A percentile compares a stretch with the other conserved stretches of the same genome.
Evolutionary conservation across 2,888 invertebrate genomes (phyloP).

Genomic region (Mesorhabditis spiculigera): DNA sequence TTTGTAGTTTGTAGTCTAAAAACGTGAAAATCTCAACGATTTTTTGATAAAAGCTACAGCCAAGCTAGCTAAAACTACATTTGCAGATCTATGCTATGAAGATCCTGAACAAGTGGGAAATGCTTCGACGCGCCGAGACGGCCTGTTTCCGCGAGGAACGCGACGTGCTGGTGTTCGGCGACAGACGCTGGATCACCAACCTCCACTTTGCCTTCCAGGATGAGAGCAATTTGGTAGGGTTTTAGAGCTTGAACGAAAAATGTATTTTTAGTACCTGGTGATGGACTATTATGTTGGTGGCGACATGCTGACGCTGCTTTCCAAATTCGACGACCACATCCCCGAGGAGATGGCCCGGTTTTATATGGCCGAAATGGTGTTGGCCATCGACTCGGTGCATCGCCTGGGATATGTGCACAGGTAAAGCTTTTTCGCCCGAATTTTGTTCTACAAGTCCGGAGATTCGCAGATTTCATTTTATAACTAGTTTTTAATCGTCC

Average conservation of each 20-base stretch:
- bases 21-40: neutral
- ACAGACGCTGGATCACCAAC: constrained; percentile 96
- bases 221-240: constrained; percentile 50
- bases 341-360: constrained; percentile 72
- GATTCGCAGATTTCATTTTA: constrained; percentile 6
- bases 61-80: neutral
- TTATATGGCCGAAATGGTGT: constrained; percentile 78
- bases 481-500: constrained; percentile 9
- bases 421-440: constrained; percentile 11
- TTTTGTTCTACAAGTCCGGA: neutral
- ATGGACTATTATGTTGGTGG: constrained; percentile 99
- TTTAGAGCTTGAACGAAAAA: neutral
- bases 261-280: constrained; percentile 78
- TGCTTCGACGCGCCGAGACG: constrained; percentile 82
- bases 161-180: constrained; percentile 93
- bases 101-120: constrained; percentile 99
- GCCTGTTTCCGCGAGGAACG: constrained; percentile 77
- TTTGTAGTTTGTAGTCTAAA: no score
- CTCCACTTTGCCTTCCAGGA: constrained; percentile 99
- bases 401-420: constrained; percentile 89
- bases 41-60: neutral
- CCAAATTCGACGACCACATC: constrained; percentile 95
- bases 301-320: constrained; percentile 88
- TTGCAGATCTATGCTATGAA: constrained; percentile 83
- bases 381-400: constrained; percentile 94